Percentiles rank a stretch among this genome's conserved stretches.
phyloP scores from a whole-genome alignment of 92 coral and sea anemone species.

The Pocillopora grandis region DNA sequence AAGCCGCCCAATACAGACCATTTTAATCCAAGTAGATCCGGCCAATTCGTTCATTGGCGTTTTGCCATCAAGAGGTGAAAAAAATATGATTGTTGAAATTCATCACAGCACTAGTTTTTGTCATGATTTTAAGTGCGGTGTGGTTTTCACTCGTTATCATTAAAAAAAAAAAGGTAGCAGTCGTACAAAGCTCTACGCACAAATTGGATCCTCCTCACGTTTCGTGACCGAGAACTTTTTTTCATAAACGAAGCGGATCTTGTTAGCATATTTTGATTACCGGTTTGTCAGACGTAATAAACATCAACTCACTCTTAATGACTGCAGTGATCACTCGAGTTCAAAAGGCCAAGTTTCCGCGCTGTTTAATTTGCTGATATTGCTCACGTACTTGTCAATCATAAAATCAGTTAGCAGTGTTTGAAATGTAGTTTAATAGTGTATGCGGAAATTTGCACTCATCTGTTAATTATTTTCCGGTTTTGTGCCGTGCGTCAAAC shows the following conservation, averaged over 20 bases:
- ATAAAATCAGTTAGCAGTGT: background rate
- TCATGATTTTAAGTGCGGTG: background rate
- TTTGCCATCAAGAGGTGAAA: background rate
- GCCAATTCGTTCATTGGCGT: background rate
- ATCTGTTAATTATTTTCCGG: background rate
- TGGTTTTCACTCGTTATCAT: background rate
- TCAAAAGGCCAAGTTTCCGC: background rate
- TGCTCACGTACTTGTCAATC: background rate
- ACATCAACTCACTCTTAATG: too few relatives aligned
- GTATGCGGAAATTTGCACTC: slow-evolving; percentile 11
- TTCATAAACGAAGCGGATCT: background rate
- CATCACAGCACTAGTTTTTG: background rate
- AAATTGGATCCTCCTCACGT: slow-evolving; percentile 4
- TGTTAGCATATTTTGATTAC: background rate
- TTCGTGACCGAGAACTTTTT: background rate
- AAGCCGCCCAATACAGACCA: background rate
- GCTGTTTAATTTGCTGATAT: too few relatives aligned
- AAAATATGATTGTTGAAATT: background rate
- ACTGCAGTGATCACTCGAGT: background rate
- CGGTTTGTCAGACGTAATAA: background rate
- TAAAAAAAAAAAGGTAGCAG: background rate
- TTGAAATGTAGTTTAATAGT: too few relatives aligned
- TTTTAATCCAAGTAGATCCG: slow-evolving; percentile 12
- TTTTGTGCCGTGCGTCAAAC: background rate
- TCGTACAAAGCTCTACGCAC: background rate